Evolutionary conservation across 2,888 invertebrate species (phyloP).

Genomic region (Leistus spinibarbis): DNA sequence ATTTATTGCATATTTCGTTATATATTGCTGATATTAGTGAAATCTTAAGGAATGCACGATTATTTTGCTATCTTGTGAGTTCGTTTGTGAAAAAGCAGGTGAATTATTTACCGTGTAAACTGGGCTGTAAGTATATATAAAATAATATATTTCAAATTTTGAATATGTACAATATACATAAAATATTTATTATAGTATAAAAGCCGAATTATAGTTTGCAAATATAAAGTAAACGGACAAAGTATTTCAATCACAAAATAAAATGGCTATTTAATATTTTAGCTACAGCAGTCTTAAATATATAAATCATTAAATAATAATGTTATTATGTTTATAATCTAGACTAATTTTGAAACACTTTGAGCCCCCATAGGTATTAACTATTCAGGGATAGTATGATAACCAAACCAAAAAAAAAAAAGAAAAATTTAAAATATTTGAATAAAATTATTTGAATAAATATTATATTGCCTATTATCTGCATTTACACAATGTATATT

Average conservation of each 20-base stretch:
- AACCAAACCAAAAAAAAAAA: constrained; percentile 8
- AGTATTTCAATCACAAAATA: constrained; percentile 11
- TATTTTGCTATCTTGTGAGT: too few relatives aligned
- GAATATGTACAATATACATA: background rate
- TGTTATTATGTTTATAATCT: background rate
- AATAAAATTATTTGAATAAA: constrained; percentile 6
- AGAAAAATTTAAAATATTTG: constrained; percentile 1
- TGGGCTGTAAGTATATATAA: too few relatives aligned
- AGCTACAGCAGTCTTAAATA: constrained; percentile 17
- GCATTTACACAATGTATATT: constrained; percentile 19
- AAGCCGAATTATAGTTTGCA: background rate
- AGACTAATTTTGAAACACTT: constrained; percentile 4
- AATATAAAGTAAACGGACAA: constrained; percentile 1
- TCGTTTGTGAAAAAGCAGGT: too few relatives aligned
- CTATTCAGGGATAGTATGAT: constrained; percentile 27
- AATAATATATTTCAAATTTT: background rate
- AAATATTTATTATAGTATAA: background rate
- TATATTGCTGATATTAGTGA: too few relatives aligned
- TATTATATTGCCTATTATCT: constrained; percentile 38
- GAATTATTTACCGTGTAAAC: too few relatives aligned
- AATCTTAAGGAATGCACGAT: too few relatives aligned
- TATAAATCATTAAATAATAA: too few relatives aligned
- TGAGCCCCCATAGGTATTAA: constrained; percentile 18
- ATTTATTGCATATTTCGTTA: too few relatives aligned
- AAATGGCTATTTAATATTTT: constrained; percentile 6